A percentile compares a stretch with the other conserved stretches of the same genome.
These are phyloP conservation scores for Orientallactaga sibirica DNA, from an alignment of 2,797 vertebrate genomes.

Conservation along the genomic window DNA sequence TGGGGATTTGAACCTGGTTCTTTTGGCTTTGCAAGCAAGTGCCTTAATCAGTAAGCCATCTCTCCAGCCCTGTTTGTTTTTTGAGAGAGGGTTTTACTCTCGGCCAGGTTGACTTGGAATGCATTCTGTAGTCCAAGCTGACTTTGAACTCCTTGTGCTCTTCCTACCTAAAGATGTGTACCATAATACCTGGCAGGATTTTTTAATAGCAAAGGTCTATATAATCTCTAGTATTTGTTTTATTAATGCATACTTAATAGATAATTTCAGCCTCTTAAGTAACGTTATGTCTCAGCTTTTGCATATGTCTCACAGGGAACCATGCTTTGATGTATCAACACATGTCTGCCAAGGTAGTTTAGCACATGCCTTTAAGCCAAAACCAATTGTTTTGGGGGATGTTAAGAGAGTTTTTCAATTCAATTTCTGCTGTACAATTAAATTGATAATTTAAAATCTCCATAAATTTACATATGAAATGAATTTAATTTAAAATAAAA, in stretches of 20 bases:
- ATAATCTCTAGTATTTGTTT: conserved; percentile 49
- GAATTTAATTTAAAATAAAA: conserved; percentile 37
- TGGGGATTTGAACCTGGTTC: too few species aligned
- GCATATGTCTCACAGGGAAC: conserved; percentile 8
- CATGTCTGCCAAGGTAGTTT: background rate
- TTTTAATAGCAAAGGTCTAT: background rate
- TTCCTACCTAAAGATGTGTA: too few species aligned
- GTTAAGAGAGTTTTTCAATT: conserved; percentile 55
- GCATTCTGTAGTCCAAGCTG: too few species aligned
- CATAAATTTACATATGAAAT: conserved; percentile 18
- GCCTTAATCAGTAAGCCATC: too few species aligned
- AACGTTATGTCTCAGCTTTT: conserved; percentile 34
- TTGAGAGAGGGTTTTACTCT: too few species aligned
- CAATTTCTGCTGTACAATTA: conserved; percentile 32
- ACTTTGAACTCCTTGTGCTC: too few species aligned
- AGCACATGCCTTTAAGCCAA: conserved; percentile 1
- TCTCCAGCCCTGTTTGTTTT: too few species aligned
- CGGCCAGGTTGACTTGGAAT: too few species aligned
- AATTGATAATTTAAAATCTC: conserved; percentile 6
- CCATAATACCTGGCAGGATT: too few species aligned
- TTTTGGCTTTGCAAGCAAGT: too few species aligned
- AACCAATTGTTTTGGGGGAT: conserved; percentile 24
- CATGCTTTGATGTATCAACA: background rate
- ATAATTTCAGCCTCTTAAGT: conserved; percentile 20
- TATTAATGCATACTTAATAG: conserved; percentile 56